A percentile compares a stretch with the other conserved stretches of the same genome.
Conservation (phyloP, 2,888 invertebrate species). For the Fragum whitleyi region DNA sequence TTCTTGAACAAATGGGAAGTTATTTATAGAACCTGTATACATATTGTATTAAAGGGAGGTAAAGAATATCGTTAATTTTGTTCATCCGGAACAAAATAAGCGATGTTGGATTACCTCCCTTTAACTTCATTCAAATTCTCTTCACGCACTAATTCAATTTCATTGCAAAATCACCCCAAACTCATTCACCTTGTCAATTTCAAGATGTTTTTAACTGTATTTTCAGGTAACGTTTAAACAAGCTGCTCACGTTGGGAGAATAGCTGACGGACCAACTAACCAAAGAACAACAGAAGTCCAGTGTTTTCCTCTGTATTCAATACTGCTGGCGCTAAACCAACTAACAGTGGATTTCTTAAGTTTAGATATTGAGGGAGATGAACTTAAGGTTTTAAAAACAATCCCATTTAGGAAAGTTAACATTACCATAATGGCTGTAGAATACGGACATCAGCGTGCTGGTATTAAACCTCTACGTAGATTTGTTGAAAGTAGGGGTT, state of each 20-base stretch:
- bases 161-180: too few relatives aligned
- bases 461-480: background rate
- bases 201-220: too few relatives aligned
- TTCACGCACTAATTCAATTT: too few relatives aligned
- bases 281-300: slow-evolving; percentile 83
- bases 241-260: background rate
- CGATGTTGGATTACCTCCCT: too few relatives aligned
- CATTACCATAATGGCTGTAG: slow-evolving; percentile 83
- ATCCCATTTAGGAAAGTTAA: slow-evolving; percentile 87
- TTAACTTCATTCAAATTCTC: too few relatives aligned
- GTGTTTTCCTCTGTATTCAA: slow-evolving; percentile 93
- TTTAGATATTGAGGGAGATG: slow-evolving; percentile 88
- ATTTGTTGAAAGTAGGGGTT: slow-evolving; percentile 17
- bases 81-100: too few relatives aligned
- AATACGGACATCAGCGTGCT: slow-evolving; percentile 43
- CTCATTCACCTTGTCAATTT: too few relatives aligned
- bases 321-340: slow-evolving; percentile 91
- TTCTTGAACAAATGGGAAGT: too few relatives aligned
- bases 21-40: too few relatives aligned
- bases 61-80: too few relatives aligned
- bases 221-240: too few relatives aligned
- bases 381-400: slow-evolving; percentile 87
- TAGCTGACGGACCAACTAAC: background rate
- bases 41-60: too few relatives aligned
- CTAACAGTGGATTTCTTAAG: slow-evolving; percentile 90